These are phyloP conservation scores for Pomatorhinus ruficollis DNA, from an alignment of 2,113 vertebrate genomes.

Conservation along the genomic window DNA sequence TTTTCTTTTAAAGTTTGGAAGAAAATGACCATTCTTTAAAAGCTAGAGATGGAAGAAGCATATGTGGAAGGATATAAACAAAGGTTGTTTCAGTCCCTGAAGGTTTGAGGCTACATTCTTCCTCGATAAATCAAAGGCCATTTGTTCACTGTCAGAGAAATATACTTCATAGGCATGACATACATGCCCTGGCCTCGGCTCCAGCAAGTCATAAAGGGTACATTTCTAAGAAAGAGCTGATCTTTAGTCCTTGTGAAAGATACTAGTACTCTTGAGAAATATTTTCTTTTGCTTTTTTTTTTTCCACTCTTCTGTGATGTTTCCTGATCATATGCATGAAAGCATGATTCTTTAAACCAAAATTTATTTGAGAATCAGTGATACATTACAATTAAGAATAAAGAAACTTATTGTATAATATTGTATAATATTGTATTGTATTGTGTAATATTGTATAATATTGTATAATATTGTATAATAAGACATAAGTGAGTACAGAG, in stretches of 20 bases:
- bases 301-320: background rate
- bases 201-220: slow-evolving; percentile 13
- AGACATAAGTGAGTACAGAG: background rate
- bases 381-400: background rate
- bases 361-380: background rate
- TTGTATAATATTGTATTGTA: no score
- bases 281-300: background rate
- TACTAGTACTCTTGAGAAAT: background rate
- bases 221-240: background rate
- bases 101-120: background rate
- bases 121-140: background rate
- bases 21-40: background rate
- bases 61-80: background rate
- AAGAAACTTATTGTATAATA: background rate
- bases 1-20: background rate
- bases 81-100: background rate
- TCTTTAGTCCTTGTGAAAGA: background rate
- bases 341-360: background rate
- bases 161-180: background rate
- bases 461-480: background rate
- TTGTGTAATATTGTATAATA: no score
- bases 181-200: background rate
- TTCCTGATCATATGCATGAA: background rate
- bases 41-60: background rate
- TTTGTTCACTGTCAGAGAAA: slow-evolving; percentile 10